Base-by-base conservation (phyloP, 2,888 invertebrate species). In the Cataglyphis albicans region DNA sequence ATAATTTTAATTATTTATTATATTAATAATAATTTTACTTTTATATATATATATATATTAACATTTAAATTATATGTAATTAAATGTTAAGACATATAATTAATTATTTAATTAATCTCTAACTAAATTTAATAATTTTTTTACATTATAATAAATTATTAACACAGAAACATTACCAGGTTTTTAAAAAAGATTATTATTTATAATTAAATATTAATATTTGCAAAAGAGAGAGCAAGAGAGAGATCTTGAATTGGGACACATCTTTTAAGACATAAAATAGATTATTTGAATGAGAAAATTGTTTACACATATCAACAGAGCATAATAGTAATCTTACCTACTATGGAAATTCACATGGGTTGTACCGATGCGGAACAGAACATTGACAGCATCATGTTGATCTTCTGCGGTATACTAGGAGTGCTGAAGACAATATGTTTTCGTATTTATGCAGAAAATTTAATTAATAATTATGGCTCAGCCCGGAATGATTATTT, bases 371-470 rank as follows among this genome's bases (percentile, higher is more conserved):
- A 59, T 15, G 38, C 65, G n/a, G 44, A 81, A 4, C 65, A 59
- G 12, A 82, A 82, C 5, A 59, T 82, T 38, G 82, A 82, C 12
- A 48, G 82, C 44, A 35, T 82, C 6, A 65, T 67, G 59, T 67
- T 81, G 38, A 59, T 48, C 29, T 80, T 65, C 9, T 82, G 82
- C 59, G 81, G 67, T 7, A 15, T 82, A 12, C 65, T 82, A n/a
- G 81, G 80, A 25, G 64, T 67, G n/a, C n/a, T 81, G 1, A 82
- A 82, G n/a, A 67, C 48, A 0, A 32, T 35, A 44, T 81, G 65
- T 35, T 82, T 78, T 6, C 78, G 78, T 12, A 59, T 78, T 41
- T 70, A 78, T 32, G 78, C 78, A 44, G 21, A 81, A 29, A 61
- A 83, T 21, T 32, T 83, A 57, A 73, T 35, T 35, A 35, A 38